phyloP scores from a whole-genome alignment of 2,797 vertebrate genomes.

The Miichthys miiuy region DNA sequence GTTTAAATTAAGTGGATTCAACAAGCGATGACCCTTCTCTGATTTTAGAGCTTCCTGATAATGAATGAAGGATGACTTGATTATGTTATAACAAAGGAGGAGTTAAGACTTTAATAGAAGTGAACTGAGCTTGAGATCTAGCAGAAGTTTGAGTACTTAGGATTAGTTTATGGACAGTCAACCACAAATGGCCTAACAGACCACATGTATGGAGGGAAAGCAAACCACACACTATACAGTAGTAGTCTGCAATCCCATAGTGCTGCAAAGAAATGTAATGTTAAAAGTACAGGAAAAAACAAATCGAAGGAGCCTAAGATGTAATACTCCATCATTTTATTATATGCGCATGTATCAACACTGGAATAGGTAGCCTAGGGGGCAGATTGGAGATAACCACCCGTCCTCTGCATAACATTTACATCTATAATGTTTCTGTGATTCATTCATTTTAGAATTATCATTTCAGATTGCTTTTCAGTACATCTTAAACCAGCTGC shows the following conservation, averaged over 20 bases:
- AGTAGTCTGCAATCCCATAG: neutral
- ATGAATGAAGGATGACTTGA: neutral
- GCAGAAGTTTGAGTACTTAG: neutral
- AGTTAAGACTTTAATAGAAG: neutral
- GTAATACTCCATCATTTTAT: neutral
- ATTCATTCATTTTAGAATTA: neutral
- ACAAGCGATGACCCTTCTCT: too few species aligned
- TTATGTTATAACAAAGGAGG: neutral
- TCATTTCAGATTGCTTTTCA: neutral
- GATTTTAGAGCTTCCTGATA: neutral
- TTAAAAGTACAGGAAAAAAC: neutral
- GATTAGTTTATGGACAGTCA: neutral
- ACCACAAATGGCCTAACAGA: neutral
- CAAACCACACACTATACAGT: neutral
- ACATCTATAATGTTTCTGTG: neutral
- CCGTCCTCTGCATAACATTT: neutral
- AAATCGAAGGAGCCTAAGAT: neutral
- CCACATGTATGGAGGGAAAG: neutral
- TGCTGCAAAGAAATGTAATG: slow-evolving; percentile 2
- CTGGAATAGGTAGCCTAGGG: neutral
- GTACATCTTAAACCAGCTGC: neutral
- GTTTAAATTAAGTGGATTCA: neutral
- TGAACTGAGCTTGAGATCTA: neutral
- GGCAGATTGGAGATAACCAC: neutral
- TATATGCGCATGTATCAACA: neutral